phyloP scores from a whole-genome alignment of 2,888 invertebrate genomes.

The Helicoverpa assulta region DNA sequence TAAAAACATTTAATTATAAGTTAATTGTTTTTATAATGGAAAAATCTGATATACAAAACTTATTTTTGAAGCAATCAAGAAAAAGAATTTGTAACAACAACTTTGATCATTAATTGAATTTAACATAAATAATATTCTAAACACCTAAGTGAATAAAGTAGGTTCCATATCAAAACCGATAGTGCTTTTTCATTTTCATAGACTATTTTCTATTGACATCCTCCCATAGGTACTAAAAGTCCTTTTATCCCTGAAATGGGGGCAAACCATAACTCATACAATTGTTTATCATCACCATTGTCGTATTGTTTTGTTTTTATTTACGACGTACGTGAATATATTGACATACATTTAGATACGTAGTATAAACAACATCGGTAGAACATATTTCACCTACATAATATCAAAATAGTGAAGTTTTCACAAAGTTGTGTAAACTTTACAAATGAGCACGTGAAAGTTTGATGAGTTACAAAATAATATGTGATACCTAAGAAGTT shows the following conservation, averaged over 20 bases:
- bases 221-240: conserved; percentile 6
- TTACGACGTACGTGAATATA: background rate
- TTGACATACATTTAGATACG: background rate
- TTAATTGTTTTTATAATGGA: no score
- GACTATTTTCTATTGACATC: conserved; percentile 2
- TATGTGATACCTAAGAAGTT: conserved; percentile 22
- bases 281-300: conserved; percentile 15
- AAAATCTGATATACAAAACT: no score
- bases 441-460: conserved; percentile 17
- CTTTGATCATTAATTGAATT: no score
- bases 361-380: background rate
- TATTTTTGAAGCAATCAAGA: no score
- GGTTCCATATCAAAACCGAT: background rate
- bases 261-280: conserved; percentile 17
- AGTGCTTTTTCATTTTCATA: background rate
- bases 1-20: background rate
- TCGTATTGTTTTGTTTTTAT: conserved; percentile 3
- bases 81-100: no score
- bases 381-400: background rate
- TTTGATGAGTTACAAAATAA: conserved; percentile 30
- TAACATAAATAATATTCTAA: no score
- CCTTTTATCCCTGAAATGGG: conserved; percentile 9
- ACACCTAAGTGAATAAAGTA: no score
- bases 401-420: conserved; percentile 5
- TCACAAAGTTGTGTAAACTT: conserved; percentile 16